Conservation (phyloP, 2,113 vertebrate genomes). For the Prolemur simus region DNA sequence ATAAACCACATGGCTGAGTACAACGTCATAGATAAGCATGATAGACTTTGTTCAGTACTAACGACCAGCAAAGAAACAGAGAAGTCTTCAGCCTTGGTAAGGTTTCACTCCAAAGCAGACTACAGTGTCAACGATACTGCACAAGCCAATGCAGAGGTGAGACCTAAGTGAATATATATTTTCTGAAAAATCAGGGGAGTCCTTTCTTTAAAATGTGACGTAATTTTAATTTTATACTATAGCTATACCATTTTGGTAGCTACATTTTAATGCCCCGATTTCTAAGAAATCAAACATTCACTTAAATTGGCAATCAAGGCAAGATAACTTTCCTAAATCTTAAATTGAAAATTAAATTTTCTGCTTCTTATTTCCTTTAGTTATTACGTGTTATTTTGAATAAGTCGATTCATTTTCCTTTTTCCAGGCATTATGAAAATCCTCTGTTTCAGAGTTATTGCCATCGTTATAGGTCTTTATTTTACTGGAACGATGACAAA, state of each 20-base stretch:
- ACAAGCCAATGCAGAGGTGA: conserved; percentile 40
- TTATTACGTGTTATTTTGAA: conserved; percentile 27
- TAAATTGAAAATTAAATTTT: conserved; percentile 12
- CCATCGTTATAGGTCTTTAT: conserved; percentile 63
- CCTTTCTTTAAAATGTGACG: conserved; percentile 15
- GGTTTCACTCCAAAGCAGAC: conserved; percentile 18
- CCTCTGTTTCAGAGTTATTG: conserved; percentile 47
- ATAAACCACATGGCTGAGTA: conserved; percentile 31
- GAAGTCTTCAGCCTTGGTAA: background rate
- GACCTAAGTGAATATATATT: background rate
- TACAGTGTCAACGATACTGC: background rate
- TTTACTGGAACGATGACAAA: conserved; percentile 56
- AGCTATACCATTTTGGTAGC: background rate
- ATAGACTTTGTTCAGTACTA: conserved; percentile 63
- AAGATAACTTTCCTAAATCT: background rate
- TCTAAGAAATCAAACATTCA: conserved; percentile 32
- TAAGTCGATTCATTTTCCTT: conserved; percentile 34
- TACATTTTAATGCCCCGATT: background rate
- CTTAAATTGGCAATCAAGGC: background rate
- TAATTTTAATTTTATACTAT: background rate
- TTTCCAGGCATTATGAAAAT: conserved; percentile 76
- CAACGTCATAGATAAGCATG: conserved; percentile 11
- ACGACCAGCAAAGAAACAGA: background rate
- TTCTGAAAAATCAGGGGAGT: background rate
- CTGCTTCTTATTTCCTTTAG: conserved; percentile 20